Evolutionary conservation across 1,140 invertebrate species (phyloP), one percentile per base, ranked within the genome.

Genomic region (Hestina assimilis): DNA sequence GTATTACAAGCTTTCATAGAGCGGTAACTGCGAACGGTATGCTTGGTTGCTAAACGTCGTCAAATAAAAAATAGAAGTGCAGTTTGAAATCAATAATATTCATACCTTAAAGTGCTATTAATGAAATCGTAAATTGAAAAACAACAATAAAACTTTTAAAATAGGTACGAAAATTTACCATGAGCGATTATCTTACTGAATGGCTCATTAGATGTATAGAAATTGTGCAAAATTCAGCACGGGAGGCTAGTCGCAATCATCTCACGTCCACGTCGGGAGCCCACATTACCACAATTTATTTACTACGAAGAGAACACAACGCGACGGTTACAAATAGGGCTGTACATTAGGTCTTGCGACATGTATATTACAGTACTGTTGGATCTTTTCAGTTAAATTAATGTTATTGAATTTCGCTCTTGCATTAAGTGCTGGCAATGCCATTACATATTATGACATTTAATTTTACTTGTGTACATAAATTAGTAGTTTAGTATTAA

Each of bases 221-320:
- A 42, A 48, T 48, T 46, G 42, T 12, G 54, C 45, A n/a, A 42
- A 45, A 48, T 41, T 48, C 28, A 26, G 26, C 54, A 48, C 35
- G 40, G 17, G 20, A 40, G 38, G 47, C 33, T 24, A 26, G 19
- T 38, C 26, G 45, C 43, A 57, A 45, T 57, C 54, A 48, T 42
- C 54, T 57, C 54, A 57, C 54, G 54, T 57, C 54, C 54, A 48
- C 45, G 43, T 19, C 35, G 23, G 40, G 43, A 17, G 46, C 35
- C 53, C 53, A 55, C 53, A 55, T 40, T 47, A 40, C 54, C 54
- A 43, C 54, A 57, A 42, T 48, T 48, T 57, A 57, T 57, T 57
- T 57, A 57, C 54, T 48, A 48, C 54, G 35, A 17, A n/a, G 17
- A 8, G 20, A 4, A 11, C 35, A 23, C 50, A 11, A 24, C 45